Base-by-base conservation (phyloP, 2,113 vertebrate species). In the Nothobranchius kuhntae region DNA sequence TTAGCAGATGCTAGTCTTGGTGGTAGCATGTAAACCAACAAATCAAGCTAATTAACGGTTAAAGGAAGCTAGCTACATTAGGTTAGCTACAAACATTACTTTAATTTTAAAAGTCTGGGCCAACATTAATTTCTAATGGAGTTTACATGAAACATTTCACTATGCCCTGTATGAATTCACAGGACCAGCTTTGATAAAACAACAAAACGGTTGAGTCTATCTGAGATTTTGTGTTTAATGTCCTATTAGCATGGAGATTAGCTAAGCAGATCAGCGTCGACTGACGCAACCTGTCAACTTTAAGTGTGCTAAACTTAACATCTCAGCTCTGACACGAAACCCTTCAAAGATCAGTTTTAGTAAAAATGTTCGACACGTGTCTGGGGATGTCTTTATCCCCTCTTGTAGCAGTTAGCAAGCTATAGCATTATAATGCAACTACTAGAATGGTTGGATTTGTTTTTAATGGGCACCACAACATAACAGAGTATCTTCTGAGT, bases 11-110 rank as follows among this genome's bases (percentile, higher is more conserved):
- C 55, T 36, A 53, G 2, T 13, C 9, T 47, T 0, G 6, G 13
- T 24, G 38, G 15, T 51, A 8, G 55, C 10, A 67, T 51, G 48
- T 71, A 75, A 80, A 80, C 76, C 72, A 61, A 82, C 75, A 67
- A 82, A 70, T 73, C 8, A 52, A 73, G 46, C 57, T 60, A 52
- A 54, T 56, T 26, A 53, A 67, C 15, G 4, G 7, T 4, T 40
- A 40, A 0, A 0, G 48, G 13, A 36, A 9, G 13, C 4, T 36
- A 60, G 51, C 47, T 7, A 47, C 2, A 46, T 30, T 53, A 17
- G 10, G 57, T 11, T 53, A 15, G 24, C 57, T 40, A n/a, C 40
- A 45, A 12, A 3, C 9, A 12, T 44, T 21, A 69, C 51, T 6
- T 30, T 14, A 13, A 0, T 53, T 6, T 40, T 40, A 54, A 40